Percentiles rank a stretch among this genome's conserved stretches.
Evolutionary conservation across 2,113 vertebrate species (phyloP).

Genomic region (Pao palembangensis): DNA sequence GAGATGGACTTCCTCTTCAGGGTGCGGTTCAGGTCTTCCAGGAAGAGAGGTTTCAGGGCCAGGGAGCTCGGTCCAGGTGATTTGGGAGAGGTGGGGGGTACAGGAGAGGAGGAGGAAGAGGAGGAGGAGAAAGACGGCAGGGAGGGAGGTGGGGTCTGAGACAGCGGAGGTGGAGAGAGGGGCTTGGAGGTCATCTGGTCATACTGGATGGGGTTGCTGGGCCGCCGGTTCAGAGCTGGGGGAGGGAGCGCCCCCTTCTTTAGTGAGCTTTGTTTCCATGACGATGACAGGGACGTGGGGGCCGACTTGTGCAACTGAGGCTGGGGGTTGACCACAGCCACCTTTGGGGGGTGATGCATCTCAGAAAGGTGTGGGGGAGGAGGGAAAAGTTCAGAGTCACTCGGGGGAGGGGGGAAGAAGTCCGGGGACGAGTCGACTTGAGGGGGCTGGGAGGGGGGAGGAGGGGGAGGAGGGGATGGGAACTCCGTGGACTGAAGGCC

Average conservation of each 20-base stretch:
- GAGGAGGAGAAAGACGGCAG: conserved; percentile 56
- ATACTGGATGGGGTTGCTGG: conserved; percentile 77
- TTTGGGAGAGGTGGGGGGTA: conserved; percentile 89
- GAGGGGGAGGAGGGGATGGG: conserved; percentile 87
- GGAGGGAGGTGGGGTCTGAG: conserved; percentile 69
- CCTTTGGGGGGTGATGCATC: conserved; percentile 83
- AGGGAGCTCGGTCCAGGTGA: conserved; percentile 67
- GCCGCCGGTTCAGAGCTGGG: conserved; percentile 81
- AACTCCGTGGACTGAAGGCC: conserved; percentile 80
- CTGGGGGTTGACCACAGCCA: conserved; percentile 93
- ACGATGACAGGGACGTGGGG: conserved; percentile 10
- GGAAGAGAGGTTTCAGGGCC: conserved; percentile 89
- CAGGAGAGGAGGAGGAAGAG: conserved; percentile 48
- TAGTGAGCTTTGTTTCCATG: conserved; percentile 81
- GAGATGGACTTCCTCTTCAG: conserved; percentile 96
- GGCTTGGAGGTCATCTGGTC: conserved; percentile 41
- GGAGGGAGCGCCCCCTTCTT: conserved; percentile 81
- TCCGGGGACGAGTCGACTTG: conserved; percentile 73
- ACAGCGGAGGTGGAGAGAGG: conserved; percentile 62
- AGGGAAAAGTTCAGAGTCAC: conserved; percentile 88
- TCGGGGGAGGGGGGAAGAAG: conserved; percentile 78
- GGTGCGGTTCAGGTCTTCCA: conserved; percentile 97
- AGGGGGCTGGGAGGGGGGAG: conserved; percentile 61
- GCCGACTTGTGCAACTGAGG: conserved; percentile 74
- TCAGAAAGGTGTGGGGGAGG: conserved; percentile 80